These are phyloP conservation scores for Darevskia nairensis DNA, from an alignment of 2,797 vertebrate species.

Conservation along the genomic window DNA sequence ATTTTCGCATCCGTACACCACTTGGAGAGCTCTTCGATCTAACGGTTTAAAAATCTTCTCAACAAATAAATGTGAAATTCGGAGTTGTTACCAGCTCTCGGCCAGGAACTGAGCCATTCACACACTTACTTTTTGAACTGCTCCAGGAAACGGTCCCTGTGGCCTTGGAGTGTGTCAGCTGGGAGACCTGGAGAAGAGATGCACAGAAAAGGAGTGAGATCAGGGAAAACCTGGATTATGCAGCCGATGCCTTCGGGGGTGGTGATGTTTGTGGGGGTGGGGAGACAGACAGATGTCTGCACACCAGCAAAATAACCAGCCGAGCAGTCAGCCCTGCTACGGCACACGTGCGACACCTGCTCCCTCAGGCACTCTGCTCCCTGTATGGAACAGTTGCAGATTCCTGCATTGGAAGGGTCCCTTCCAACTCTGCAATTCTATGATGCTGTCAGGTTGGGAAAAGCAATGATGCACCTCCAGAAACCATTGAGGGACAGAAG, in stretches of 20 bases:
- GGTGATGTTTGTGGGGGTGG: too few species aligned
- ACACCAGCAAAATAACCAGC: not conserved
- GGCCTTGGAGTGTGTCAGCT: conserved; percentile 95
- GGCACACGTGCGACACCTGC: not conserved
- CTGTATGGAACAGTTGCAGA: too few species aligned
- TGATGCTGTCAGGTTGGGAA: not conserved
- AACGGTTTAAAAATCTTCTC: too few species aligned
- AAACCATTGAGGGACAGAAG: not conserved
- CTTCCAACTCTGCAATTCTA: too few species aligned
- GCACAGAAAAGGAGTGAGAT: not conserved
- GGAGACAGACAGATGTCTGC: not conserved
- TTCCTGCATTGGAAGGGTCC: too few species aligned
- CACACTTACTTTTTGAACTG: conserved; percentile 94
- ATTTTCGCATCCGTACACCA: too few species aligned
- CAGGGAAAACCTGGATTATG: rapidly evolving
- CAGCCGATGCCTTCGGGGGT: too few species aligned
- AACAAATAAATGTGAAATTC: too few species aligned
- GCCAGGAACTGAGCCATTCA: too few species aligned
- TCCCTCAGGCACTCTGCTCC: not conserved
- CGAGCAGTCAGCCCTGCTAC: not conserved
- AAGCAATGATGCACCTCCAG: not conserved
- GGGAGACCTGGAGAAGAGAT: conserved; percentile 87
- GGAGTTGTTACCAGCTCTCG: too few species aligned
- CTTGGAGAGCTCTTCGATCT: too few species aligned
- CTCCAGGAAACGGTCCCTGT: conserved; percentile 97